phyloP scores from a whole-genome alignment of 1,140 invertebrate genomes.

The Oscheius sp. region DNA sequence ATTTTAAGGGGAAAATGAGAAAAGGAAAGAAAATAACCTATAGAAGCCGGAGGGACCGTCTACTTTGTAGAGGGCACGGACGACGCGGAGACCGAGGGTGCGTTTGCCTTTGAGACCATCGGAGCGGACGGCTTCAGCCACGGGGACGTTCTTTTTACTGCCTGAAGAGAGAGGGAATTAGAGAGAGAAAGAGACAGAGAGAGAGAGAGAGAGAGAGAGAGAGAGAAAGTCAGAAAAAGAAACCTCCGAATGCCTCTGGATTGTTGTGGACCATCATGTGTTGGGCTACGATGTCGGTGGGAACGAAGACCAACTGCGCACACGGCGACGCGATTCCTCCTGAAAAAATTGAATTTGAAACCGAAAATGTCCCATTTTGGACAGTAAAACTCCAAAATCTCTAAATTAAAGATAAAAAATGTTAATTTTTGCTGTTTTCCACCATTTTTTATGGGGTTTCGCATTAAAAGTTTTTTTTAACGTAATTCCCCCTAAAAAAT shows the following conservation, averaged over 20 bases:
- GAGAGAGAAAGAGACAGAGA: background rate
- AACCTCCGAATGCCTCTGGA: conserved; percentile 33
- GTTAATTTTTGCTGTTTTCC: no score
- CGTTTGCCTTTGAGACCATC: conserved; percentile 37
- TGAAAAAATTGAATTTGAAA: no score
- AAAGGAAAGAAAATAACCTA: conserved; percentile 17
- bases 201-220: no score
- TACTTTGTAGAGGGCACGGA: conserved; percentile 40
- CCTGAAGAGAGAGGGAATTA: conserved; percentile 28
- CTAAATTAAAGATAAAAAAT: no score
- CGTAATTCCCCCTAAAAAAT: no score
- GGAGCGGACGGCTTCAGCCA: conserved; percentile 25
- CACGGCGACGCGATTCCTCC: conserved; percentile 85
- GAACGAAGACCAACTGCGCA: conserved; percentile 90
- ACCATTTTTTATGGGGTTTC: no score
- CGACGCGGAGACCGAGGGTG: conserved; percentile 35
- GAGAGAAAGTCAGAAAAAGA: no score
- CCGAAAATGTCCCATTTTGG: no score
- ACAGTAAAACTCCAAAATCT: no score
- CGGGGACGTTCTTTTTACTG: conserved; percentile 27
- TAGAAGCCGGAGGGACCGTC: conserved; percentile 41
- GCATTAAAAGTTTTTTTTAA: no score
- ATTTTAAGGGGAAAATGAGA: no score
- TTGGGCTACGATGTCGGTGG: conserved; percentile 91
- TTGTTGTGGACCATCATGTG: conserved; percentile 79